These are phyloP conservation scores for Priapulus caudatus DNA, from an alignment of 2,888 invertebrate genomes.

Conservation along the genomic window DNA sequence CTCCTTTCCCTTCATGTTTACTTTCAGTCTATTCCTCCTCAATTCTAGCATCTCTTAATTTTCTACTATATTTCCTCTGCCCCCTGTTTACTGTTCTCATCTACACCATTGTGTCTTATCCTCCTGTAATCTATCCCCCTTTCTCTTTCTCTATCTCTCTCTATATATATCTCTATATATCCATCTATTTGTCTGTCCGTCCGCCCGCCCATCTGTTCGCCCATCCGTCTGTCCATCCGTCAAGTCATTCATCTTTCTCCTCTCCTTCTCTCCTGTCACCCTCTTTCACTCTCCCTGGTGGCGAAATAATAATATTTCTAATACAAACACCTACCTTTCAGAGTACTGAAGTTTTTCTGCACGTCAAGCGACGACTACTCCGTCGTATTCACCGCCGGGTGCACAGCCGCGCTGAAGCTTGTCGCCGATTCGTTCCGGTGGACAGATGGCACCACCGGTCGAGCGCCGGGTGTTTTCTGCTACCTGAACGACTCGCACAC, in stretches of 20 bases:
- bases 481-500: conserved; percentile 87
- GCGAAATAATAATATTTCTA: too few species aligned
- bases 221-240: neutral
- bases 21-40: too few species aligned
- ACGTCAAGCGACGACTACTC: conserved; percentile 65
- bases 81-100: too few species aligned
- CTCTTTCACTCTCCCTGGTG: too few species aligned
- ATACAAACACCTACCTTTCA: conserved; percentile 34
- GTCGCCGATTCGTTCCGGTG: conserved; percentile 62
- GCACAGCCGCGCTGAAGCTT: conserved; percentile 72
- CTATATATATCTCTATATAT: conserved; percentile 17
- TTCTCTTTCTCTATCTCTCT: conserved; percentile 10
- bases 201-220: neutral
- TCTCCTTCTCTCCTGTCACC: conserved; percentile 6
- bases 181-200: conserved; percentile 7
- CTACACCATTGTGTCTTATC: too few species aligned
- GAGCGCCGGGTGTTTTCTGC: conserved; percentile 50
- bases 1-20: neutral
- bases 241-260: conserved; percentile 4
- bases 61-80: too few species aligned
- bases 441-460: conserved; percentile 23
- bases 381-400: conserved; percentile 83
- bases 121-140: too few species aligned
- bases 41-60: too few species aligned
- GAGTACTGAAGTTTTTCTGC: conserved; percentile 71